phyloP scores from a whole-genome alignment of 2,797 vertebrate species.

The Apogon talboti region DNA sequence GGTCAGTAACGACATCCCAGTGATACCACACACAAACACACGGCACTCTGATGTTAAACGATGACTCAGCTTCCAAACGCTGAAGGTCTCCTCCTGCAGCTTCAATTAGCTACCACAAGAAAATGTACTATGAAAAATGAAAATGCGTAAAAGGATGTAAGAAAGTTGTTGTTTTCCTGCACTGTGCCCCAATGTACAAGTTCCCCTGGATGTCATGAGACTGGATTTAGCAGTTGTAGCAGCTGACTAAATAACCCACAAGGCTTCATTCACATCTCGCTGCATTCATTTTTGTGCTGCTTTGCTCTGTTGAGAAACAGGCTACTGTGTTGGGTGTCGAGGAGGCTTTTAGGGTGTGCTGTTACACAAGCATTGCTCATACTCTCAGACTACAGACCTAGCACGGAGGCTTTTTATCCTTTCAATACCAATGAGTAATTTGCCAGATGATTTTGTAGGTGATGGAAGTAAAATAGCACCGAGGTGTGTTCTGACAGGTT shows the following conservation, averaged over 20 bases:
- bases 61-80: conserved; percentile 8
- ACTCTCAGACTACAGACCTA: conserved; percentile 25
- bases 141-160: conserved; percentile 34
- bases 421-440: conserved; percentile 12
- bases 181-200: conserved; percentile 47
- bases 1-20: conserved; percentile 78
- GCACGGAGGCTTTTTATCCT: conserved; percentile 18
- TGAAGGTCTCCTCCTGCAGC: conserved; percentile 12
- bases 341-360: conserved; percentile 24
- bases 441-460: conserved; percentile 17
- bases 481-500: conserved; percentile 4
- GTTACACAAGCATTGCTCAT: conserved; percentile 29
- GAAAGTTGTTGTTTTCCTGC: conserved; percentile 49
- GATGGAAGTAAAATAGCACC: conserved; percentile 11
- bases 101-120: conserved; percentile 5
- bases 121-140: conserved; percentile 19
- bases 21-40: not conserved
- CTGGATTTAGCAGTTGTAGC: conserved; percentile 52
- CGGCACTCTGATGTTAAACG: conserved; percentile 5
- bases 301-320: conserved; percentile 35
- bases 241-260: conserved; percentile 66
- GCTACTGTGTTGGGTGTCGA: conserved; percentile 23
- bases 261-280: conserved; percentile 32
- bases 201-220: conserved; percentile 52
- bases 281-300: conserved; percentile 11